Conservation (phyloP, 2,888 invertebrate species). For the Hyposoter didymator region DNA sequence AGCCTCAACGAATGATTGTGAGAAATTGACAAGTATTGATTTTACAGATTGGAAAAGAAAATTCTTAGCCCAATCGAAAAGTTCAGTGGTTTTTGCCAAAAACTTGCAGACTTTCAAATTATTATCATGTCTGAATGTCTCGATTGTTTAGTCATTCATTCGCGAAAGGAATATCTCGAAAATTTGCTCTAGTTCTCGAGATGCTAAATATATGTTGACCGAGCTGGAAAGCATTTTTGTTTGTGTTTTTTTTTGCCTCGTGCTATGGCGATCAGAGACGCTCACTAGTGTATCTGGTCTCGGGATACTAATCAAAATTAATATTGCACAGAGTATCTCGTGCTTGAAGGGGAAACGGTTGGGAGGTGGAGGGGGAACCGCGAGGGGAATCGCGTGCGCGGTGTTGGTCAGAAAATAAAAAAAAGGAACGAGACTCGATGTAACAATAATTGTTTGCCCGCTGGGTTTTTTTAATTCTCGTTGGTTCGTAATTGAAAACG, state of each 20-base stretch:
- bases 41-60: background rate
- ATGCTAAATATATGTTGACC: conserved; percentile 48
- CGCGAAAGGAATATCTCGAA: background rate
- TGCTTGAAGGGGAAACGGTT: conserved; percentile 9
- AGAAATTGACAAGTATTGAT: background rate
- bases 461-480: conserved; percentile 3
- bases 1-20: background rate
- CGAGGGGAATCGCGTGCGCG: conserved; percentile 43
- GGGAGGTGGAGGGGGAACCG: background rate
- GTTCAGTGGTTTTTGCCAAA: background rate
- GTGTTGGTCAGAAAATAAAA: background rate
- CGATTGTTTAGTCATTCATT: background rate
- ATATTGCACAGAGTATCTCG: conserved; percentile 52
- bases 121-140: background rate
- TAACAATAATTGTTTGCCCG: conserved; percentile 46
- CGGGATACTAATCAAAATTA: conserved; percentile 53
- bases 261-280: conserved; percentile 1
- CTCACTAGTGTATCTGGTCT: conserved; percentile 21
- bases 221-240: conserved; percentile 48
- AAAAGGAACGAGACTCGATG: conserved; percentile 27
- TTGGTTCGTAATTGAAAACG: conserved; percentile 58
- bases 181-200: conserved; percentile 26
- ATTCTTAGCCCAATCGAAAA: background rate
- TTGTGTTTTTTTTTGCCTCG: background rate
- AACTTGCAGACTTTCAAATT: background rate